Conservation (phyloP, 2,113 vertebrate genomes). For the Morone saxatilis region DNA sequence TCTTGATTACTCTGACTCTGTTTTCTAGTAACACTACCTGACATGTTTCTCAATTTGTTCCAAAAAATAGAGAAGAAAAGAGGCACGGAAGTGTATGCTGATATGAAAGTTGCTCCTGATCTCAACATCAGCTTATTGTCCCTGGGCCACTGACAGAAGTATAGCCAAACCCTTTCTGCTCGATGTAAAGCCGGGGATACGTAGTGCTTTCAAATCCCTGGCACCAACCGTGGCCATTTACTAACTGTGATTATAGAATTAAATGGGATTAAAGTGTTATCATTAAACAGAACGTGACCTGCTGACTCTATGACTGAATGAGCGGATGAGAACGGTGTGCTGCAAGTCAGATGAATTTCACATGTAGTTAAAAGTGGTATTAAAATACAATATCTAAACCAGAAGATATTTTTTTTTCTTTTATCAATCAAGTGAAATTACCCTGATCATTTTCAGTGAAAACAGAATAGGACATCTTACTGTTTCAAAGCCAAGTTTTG, state of each 20-base stretch:
- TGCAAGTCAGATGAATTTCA: slow-evolving; percentile 15
- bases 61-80: slow-evolving; percentile 12
- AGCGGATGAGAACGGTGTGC: slow-evolving; percentile 32
- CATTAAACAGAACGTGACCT: slow-evolving; percentile 68
- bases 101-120: slow-evolving; percentile 45
- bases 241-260: slow-evolving; percentile 76
- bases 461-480: slow-evolving; percentile 30
- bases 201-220: slow-evolving; percentile 58
- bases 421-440: slow-evolving; percentile 46
- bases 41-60: not conserved
- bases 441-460: slow-evolving; percentile 42
- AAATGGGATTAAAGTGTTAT: slow-evolving; percentile 80
- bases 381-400: slow-evolving; percentile 11
- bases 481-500: slow-evolving; percentile 26
- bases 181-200: slow-evolving; percentile 54
- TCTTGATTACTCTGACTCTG: slow-evolving; percentile 41
- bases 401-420: not conserved
- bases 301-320: slow-evolving; percentile 48
- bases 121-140: slow-evolving; percentile 41
- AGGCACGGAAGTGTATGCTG: slow-evolving; percentile 7
- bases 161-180: slow-evolving; percentile 34
- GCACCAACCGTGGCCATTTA: slow-evolving; percentile 68
- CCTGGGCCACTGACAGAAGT: slow-evolving; percentile 15
- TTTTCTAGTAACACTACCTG: slow-evolving; percentile 13
- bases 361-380: not conserved